Evolutionary conservation across 2,113 vertebrate species (phyloP).

Genomic region (Myanophis thanlyinensis): DNA sequence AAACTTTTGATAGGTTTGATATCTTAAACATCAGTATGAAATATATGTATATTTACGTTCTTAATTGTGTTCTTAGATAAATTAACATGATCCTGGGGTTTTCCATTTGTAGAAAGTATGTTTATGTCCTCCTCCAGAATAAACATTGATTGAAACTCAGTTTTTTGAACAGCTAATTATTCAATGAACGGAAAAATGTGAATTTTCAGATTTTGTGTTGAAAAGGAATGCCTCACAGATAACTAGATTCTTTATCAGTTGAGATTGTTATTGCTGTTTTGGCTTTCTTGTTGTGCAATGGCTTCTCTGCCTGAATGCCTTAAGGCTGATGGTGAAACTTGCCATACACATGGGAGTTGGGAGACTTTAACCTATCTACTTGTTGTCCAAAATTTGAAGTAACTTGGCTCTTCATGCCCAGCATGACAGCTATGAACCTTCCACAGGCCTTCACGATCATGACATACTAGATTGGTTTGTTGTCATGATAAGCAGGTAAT

Average conservation of each 20-base stretch:
- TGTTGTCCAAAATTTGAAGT: background rate
- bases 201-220: background rate
- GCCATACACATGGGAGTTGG: background rate
- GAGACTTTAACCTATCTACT: background rate
- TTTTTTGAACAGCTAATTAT: accelerated
- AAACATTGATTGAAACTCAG: background rate
- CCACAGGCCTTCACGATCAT: background rate
- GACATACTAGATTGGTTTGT: background rate
- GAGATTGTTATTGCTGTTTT: background rate
- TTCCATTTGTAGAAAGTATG: background rate
- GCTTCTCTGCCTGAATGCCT: background rate
- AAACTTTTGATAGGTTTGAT: background rate
- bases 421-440: background rate
- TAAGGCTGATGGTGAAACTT: background rate
- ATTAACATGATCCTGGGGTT: background rate
- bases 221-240: background rate
- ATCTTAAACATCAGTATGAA: background rate
- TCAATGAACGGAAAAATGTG: background rate
- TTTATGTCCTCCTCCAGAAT: background rate
- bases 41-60: background rate
- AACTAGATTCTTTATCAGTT: background rate
- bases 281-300: background rate
- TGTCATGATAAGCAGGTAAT: background rate
- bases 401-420: background rate
- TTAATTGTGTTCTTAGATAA: too few relatives aligned